A percentile compares a stretch with the other conserved stretches of the same genome.
Evolutionary conservation across 2,888 invertebrate genomes (phyloP).

Genomic region (Lymantria monacha): DNA sequence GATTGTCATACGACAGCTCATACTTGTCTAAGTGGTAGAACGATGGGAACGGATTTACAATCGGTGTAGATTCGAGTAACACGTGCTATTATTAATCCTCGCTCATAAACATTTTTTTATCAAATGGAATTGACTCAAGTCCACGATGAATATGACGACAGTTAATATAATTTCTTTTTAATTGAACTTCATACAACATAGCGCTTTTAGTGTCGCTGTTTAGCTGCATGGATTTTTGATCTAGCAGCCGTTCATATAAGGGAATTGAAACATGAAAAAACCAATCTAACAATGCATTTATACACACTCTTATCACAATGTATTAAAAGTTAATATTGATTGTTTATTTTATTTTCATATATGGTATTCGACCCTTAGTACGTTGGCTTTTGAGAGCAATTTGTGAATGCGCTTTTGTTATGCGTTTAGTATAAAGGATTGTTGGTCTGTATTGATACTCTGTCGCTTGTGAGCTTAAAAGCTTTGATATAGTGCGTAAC

Average conservation of each 20-base stretch:
- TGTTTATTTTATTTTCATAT: conserved; percentile 1
- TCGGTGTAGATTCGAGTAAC: too few relatives aligned
- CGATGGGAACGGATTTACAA: too few relatives aligned
- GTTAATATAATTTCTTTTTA: too few relatives aligned
- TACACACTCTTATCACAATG: conserved; percentile 25
- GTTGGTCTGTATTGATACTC: conserved; percentile 39
- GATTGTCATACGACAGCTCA: too few relatives aligned
- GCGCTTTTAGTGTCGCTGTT: too few relatives aligned
- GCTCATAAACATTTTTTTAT: too few relatives aligned
- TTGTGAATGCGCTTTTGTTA: conserved; percentile 70
- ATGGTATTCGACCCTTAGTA: conserved; percentile 31
- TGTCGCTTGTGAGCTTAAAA: conserved; percentile 29
- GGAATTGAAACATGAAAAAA: conserved; percentile 48
- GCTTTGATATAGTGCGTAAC: conserved; percentile 18
- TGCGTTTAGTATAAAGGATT: conserved; percentile 55
- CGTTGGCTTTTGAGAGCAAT: conserved; percentile 76
- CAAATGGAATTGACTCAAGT: too few relatives aligned
- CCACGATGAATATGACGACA: too few relatives aligned
- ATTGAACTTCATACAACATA: too few relatives aligned
- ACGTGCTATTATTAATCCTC: too few relatives aligned
- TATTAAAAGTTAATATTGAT: conserved; percentile 40
- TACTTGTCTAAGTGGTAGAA: too few relatives aligned
- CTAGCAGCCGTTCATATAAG: conserved; percentile 28
- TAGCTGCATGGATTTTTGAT: too few relatives aligned
- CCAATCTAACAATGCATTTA: conserved; percentile 29